Evolutionary conservation across 30 jellyfish, hydroid and myxozoan species (phyloP), one percentile per base, ranked within the genome.

Genomic region (Sanderia malayensis): DNA sequence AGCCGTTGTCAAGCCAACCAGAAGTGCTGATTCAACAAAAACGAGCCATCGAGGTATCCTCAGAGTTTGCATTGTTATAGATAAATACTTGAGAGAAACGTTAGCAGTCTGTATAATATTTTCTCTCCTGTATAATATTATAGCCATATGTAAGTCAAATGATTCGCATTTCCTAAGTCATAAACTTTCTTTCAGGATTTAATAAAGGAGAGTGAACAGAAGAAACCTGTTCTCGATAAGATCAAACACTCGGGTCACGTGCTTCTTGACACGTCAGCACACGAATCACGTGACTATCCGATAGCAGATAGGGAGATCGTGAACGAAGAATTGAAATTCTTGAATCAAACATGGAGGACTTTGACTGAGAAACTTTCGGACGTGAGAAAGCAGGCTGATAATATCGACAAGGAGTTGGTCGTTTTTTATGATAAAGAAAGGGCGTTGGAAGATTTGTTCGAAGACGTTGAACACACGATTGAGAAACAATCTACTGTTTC

Each of bases 251-350:
- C 92, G 29, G 46, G 91, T 1, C 57, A 52, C 25, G 46, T 69
- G 9, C 85, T 85, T 53, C 80, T 90, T 2, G 90, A 74, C 32
- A 60, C 85, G 17, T 76, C 96, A n/a, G 19, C 70, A 21, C 60
- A 63, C 20, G 96, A 90, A 62, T 91, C 98, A 52, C 82, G 67
- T 2, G 95, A 70, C 61, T 82, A 83, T 62, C 90, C 94, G 15
- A 77, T 90, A 7, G 44, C 83, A 2, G 98, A 83, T 58, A 84
- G 72, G 59, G 90, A 83, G 25, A 81, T 71, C n/a, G 95, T 90
- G 37, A 73, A 64, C 32, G 76, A 72, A 37, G 94, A 84, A 68
- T 72, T 78, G 44, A 75, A 84, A 24, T 77, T 84, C 34, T 55
- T 84, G 27, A 57, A 65, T 23, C 67, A 63, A 41, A 72, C 91